phyloP scores from a whole-genome alignment of 35 echinoderm and acorn worm species.

The Apostichopus parvimensis region DNA sequence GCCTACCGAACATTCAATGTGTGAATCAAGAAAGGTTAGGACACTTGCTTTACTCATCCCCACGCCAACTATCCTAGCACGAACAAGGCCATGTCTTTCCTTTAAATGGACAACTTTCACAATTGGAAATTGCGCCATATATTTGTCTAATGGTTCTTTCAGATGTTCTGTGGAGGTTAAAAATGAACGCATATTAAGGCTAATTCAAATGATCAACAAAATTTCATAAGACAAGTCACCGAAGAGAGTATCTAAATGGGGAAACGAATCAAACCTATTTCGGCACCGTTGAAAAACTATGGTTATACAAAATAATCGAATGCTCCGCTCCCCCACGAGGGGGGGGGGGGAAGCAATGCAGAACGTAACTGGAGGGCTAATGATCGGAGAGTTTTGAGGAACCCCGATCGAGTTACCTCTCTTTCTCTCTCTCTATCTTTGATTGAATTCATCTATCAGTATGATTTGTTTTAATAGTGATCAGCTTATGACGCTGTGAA shows the following conservation, averaged over 20 bases:
- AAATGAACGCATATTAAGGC: background rate
- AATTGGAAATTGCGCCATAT: conserved; percentile 83
- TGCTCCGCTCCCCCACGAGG: too few species aligned
- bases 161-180: conserved; percentile 63
- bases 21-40: conserved; percentile 92
- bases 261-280: too few species aligned
- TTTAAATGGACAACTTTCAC: conserved; percentile 77
- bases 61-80: conserved; percentile 75
- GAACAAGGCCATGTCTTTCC: conserved; percentile 78
- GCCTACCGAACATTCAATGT: conserved; percentile 91
- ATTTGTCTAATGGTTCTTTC: conserved; percentile 74
- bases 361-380: too few species aligned
- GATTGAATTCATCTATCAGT: background rate
- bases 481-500: background rate
- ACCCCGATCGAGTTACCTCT: too few species aligned
- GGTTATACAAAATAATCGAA: too few species aligned
- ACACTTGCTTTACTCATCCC: conserved; percentile 66
- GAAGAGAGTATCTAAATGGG: too few species aligned
- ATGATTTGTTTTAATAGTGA: background rate
- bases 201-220: too few species aligned
- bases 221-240: too few species aligned
- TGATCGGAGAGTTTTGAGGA: too few species aligned
- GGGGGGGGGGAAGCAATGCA: too few species aligned
- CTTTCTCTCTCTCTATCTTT: too few species aligned
- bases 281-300: too few species aligned